Percentiles rank a stretch among this genome's conserved stretches.
Evolutionary conservation across 2,888 invertebrate genomes (phyloP).

Genomic region (Lepidocyrtinus sp.): DNA sequence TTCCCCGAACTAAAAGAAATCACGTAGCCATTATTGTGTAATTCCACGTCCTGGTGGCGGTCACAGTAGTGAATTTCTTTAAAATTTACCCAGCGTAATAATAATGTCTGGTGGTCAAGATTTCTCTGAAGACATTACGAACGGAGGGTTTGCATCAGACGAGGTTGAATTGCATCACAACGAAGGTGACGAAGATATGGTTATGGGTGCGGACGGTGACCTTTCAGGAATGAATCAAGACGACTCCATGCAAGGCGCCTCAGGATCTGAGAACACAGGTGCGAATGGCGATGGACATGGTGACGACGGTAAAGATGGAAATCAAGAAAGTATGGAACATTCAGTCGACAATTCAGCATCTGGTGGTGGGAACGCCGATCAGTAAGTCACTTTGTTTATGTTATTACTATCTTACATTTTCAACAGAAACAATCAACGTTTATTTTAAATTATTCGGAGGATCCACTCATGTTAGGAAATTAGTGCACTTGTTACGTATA

Average conservation of each 20-base stretch:
- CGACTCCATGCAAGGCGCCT: conserved; percentile 66
- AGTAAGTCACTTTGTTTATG: conserved; percentile 69
- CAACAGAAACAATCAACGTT: too few species aligned
- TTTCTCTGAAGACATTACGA: conserved; percentile 69
- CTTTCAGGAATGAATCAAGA: conserved; percentile 65
- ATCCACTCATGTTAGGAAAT: not conserved
- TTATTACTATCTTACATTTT: not conserved
- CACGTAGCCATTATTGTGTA: conserved; percentile 1
- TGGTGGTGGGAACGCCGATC: conserved; percentile 83
- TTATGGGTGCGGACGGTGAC: conserved; percentile 60
- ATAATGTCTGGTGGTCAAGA: conserved; percentile 65
- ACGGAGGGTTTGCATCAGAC: conserved; percentile 67
- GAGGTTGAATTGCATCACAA: conserved; percentile 60
- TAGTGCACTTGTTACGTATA: not conserved
- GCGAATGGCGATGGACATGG: conserved; percentile 57
- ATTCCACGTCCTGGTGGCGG: conserved; percentile 4
- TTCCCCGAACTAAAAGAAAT: conserved; percentile 6
- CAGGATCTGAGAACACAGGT: conserved; percentile 47
- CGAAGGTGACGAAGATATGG: conserved; percentile 67
- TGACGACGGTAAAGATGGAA: conserved; percentile 73
- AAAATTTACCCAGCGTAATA: conserved; percentile 14
- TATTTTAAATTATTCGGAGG: not conserved
- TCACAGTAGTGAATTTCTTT: conserved; percentile 14
- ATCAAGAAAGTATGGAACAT: conserved; percentile 80
- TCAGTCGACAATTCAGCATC: conserved; percentile 82